Base-by-base conservation (phyloP, 2,888 invertebrate species). In the Hydropsyche betteni region DNA sequence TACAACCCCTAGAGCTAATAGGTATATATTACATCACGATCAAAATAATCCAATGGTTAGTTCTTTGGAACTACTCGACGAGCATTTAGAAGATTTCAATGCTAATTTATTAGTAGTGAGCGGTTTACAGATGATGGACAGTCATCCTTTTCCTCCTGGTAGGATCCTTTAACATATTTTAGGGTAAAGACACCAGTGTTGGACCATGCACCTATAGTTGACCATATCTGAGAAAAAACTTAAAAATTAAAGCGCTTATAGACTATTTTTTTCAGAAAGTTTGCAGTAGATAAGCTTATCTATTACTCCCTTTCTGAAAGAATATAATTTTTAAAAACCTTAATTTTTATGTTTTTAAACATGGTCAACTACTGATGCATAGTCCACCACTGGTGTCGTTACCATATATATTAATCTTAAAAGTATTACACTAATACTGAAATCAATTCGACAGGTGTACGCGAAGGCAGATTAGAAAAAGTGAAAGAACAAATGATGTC, bases 71-170 rank as follows among this genome's bases (percentile, higher is more conserved):
- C 89, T 89, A 78, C 90, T 95, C 81, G 90, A 89, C 36, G 85
- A 88, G 80, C 83, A 88, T 75, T 82, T 95, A 76, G 85, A 87
- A 10, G 82, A 83, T 6, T 94, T 91, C 81, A 86, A 88, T 64
- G 93, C 95, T 1, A 88, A 93, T 81, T 85, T 95, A 79, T 86
- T 95, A 80, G 93, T 95, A 78, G 89, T 95, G 74, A 93, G 94
- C 81, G 95, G 95, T 7, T 85, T 95, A 69, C 95, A 95, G 83
- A 94, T 95, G 93, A 93, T 95, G 94, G 95, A 95, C 81, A 94
- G 93, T 83, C 94, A 91, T 83, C 93, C 92, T 2, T 92, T 91
- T 81, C 85, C 86, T 80, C 84, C 87, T 83, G 90, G 90, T 88
- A 84, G 83, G 80, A 58, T 74, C 52, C 68, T 51, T 72, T 10